Base-by-base conservation (phyloP, 2,113 vertebrate species). In the Ptilonorhynchus violaceus region DNA sequence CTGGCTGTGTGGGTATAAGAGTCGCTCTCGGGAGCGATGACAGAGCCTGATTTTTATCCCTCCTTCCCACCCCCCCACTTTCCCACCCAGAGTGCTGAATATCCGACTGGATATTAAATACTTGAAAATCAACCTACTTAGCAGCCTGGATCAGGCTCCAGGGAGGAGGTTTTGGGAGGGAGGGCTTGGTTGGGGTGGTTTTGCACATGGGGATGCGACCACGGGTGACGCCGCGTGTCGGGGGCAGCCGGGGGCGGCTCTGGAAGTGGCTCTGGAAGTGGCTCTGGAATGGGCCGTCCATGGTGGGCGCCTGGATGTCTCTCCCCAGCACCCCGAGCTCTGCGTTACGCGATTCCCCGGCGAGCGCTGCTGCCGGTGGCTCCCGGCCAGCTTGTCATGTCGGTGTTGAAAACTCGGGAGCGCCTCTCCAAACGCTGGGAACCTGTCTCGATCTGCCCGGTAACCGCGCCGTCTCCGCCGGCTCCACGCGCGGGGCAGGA, bases 11-110 rank as follows among this genome's bases (percentile, higher is more conserved):
- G 92, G 89, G 79, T 91, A 52, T 62, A 28, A 20, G 70, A 91
- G 52, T 76, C 7, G 3, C 75, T 83, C 68, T 88, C 1, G 5
- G 68, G 39, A 74, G 76, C 7, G 56, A 83, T 94, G 96, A 94
- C 90, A 90, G 93, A 88, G 78, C 67, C 79, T 77, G 88, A 90
- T 93, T 97, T 93, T 96, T 80, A 92, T 94, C 85, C 92, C 37
- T 47, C 24, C 68, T 41, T 15, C 22, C 72, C 1, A 6, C 63
- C 59, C 60, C 35, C 10, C 80, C 0, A 15, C 39, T 64, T 93
- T 88, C 91, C 91, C 86, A 73, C 87, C 83, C 86, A 91, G 88
- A 23, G 63, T 39, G 79, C 91, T 33, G 79, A 81, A 74, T n/a
- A 80, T 92, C 91, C 4, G 0, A 25, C 58, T 89, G 85, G 84